A percentile compares a stretch with the other conserved stretches of the same genome.
Conservation (phyloP, 2,888 invertebrate genomes). For the Nomada flava region DNA sequence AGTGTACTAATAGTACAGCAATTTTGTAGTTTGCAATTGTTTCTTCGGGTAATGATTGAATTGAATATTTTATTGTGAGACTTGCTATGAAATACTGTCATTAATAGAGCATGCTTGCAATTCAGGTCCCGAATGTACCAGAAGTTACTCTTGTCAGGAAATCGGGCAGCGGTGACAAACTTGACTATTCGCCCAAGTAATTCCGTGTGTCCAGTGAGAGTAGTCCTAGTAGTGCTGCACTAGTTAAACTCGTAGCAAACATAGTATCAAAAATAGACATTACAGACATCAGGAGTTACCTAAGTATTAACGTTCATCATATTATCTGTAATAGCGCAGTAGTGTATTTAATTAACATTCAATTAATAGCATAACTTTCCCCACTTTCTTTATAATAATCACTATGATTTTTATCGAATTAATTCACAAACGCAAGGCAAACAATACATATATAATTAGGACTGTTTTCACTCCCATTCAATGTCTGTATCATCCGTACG, state of each 20-base stretch:
- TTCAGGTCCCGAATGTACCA: not conserved
- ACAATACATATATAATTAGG: too few species aligned
- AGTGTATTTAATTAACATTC: not conserved
- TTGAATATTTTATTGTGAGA: not conserved
- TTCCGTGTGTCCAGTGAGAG: constrained; percentile 14
- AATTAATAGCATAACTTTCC: too few species aligned
- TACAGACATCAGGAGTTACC: constrained; percentile 17
- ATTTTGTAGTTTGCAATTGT: not conserved
- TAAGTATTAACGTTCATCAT: constrained; percentile 24
- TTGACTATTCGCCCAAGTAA: constrained; percentile 1
- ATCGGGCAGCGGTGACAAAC: constrained; percentile 6
- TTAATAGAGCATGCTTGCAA: constrained; percentile 1
- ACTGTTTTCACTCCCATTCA: not conserved
- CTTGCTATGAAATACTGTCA: not conserved
- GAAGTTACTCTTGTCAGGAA: not conserved
- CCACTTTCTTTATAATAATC: too few species aligned
- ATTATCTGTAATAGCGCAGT: not conserved
- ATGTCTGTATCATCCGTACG: not conserved
- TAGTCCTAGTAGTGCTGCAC: constrained; percentile 12
- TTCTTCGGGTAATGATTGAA: not conserved
- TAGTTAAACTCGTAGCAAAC: constrained; percentile 14
- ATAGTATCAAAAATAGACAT: constrained; percentile 29
- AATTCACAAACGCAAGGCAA: too few species aligned
- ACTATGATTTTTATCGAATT: too few species aligned
- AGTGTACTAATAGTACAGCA: not conserved